These are phyloP conservation scores for Acromyrmex heyeri DNA, from an alignment of 1,140 invertebrate species.

Conservation along the genomic window DNA sequence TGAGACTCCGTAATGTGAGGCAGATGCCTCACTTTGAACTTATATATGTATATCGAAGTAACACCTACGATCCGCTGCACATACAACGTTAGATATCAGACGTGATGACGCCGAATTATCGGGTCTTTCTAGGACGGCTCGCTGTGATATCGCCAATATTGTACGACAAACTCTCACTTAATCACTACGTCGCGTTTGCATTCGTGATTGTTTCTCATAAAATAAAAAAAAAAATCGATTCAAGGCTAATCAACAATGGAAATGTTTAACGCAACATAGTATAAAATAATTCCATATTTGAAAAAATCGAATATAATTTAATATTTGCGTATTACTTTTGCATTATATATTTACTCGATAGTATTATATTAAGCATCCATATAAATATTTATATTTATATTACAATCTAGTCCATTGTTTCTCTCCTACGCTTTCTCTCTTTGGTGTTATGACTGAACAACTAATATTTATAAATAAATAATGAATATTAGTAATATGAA, in stretches of 20 bases:
- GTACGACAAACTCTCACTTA: not conserved
- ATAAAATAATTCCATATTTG: not conserved
- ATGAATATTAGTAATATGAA: not conserved
- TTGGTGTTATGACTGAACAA: not conserved
- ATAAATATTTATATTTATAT: not conserved
- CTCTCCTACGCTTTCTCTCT: not conserved
- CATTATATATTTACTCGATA: not conserved
- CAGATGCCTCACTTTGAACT: constrained; percentile 51
- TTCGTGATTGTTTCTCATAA: not conserved
- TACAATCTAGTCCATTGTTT: not conserved
- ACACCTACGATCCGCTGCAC: constrained; percentile 32
- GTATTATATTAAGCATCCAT: not conserved
- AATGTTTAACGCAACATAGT: not conserved
- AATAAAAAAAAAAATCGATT: not conserved
- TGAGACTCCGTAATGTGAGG: constrained; percentile 42
- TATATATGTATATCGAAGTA: not conserved
- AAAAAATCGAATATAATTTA: not conserved
- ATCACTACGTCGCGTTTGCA: constrained; percentile 5
- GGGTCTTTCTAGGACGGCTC: not conserved
- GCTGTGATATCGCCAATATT: not conserved
- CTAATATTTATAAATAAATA: not conserved
- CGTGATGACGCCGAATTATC: constrained; percentile 25
- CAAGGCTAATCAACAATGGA: not conserved
- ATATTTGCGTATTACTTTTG: not conserved
- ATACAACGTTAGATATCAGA: not conserved